Percentiles rank a stretch among this genome's conserved stretches.
Conservation (phyloP, 2,888 invertebrate species). For the Drosophila picticornis region DNA sequence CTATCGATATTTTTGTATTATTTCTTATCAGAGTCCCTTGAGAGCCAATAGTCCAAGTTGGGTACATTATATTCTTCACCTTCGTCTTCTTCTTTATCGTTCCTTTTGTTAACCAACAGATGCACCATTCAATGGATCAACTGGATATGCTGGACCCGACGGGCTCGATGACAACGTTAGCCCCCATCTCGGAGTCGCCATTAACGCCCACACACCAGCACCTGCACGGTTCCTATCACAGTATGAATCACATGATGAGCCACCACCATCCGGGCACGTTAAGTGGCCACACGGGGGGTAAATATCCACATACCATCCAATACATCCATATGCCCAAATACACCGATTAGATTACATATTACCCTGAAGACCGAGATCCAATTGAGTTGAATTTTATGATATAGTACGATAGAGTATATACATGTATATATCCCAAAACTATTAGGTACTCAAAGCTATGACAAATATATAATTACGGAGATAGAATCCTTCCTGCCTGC, state of each 20-base stretch:
- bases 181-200: constrained; percentile 93
- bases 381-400: not conserved
- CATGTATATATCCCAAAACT: not conserved
- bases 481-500: not conserved
- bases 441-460: not conserved
- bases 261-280: constrained; percentile 89
- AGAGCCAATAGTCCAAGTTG: not conserved
- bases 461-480: not conserved
- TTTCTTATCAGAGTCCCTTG: not conserved
- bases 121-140: constrained; percentile 97
- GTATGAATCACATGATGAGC: constrained; percentile 94
- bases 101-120: constrained; percentile 86
- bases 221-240: constrained; percentile 91
- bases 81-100: not conserved
- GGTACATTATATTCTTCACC: not conserved
- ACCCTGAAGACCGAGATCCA: not conserved
- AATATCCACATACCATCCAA: constrained; percentile 78
- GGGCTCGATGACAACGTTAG: constrained; percentile 95
- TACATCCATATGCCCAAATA: not conserved
- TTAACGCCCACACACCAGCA: constrained; percentile 91
- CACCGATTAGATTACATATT: not conserved
- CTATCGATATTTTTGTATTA: not conserved
- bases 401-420: not conserved
- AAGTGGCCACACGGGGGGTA: constrained; percentile 87
- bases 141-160: constrained; percentile 96